These are phyloP conservation scores for Sipha maydis DNA, from an alignment of 2,888 invertebrate genomes.

Conservation along the genomic window DNA sequence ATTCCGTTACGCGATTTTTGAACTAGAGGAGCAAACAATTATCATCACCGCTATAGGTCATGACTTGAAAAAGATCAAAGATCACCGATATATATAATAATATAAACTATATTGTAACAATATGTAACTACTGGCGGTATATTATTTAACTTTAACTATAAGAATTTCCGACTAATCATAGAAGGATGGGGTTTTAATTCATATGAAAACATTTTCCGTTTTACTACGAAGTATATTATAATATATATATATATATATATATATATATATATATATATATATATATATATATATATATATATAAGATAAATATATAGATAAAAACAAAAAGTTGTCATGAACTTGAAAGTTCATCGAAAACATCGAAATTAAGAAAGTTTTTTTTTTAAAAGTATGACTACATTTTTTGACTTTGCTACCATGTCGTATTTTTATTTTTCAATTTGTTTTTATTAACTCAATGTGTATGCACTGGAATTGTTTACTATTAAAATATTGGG, in stretches of 20 bases:
- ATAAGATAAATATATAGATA: too few relatives aligned
- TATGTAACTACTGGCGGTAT: too few relatives aligned
- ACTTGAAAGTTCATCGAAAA: neutral
- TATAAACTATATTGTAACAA: too few relatives aligned
- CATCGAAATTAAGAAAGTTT: neutral
- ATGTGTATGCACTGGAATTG: neutral
- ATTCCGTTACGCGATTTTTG: too few relatives aligned
- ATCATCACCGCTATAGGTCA: too few relatives aligned
- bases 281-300: too few relatives aligned
- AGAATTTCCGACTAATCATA: neutral
- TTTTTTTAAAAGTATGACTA: neutral
- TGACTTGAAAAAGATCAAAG: too few relatives aligned
- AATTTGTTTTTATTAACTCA: constrained; percentile 2
- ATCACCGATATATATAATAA: too few relatives aligned
- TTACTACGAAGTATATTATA: neutral
- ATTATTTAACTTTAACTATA: too few relatives aligned
- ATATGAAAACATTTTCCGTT: neutral
- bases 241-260: too few relatives aligned
- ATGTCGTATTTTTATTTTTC: neutral
- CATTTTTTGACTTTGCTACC: neutral
- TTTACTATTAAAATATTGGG: neutral
- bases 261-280: too few relatives aligned
- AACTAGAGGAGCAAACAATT: too few relatives aligned
- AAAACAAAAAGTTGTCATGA: neutral
- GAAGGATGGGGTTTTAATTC: neutral